phyloP scores from a whole-genome alignment of 1,140 invertebrate genomes.

The Orchesella cincta region DNA sequence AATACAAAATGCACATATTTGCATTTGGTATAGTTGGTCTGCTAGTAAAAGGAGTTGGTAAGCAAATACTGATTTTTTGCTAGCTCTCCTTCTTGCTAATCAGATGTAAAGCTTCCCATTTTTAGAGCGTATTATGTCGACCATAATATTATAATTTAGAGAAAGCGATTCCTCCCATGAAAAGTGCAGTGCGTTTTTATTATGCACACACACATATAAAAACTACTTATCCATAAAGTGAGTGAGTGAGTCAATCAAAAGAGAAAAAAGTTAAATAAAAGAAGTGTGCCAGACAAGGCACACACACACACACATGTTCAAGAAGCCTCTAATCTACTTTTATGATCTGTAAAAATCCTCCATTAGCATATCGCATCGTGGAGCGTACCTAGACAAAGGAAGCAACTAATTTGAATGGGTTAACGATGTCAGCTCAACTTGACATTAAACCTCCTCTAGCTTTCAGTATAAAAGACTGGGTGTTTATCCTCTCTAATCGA shows the following conservation, averaged over 20 bases:
- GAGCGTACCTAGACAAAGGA: background rate
- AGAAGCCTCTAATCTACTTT: background rate
- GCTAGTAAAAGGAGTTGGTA: background rate
- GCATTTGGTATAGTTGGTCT: background rate
- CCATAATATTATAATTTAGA: background rate
- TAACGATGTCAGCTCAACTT: background rate
- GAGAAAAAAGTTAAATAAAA: background rate
- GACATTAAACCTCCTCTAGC: background rate
- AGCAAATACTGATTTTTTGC: too few relatives aligned
- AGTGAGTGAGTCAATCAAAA: background rate
- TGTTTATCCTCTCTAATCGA: background rate
- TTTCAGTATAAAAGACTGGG: background rate
- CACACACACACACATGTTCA: background rate
- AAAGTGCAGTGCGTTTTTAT: background rate
- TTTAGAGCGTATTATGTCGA: background rate
- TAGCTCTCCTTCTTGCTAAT: background rate
- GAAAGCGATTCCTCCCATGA: background rate
- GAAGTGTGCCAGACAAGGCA: slow-evolving; percentile 5
- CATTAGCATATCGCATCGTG: background rate
- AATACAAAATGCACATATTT: background rate
- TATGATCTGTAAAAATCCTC: background rate
- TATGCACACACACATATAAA: too few relatives aligned
- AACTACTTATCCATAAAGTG: too few relatives aligned
- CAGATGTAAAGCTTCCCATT: background rate
- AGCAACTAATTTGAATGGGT: too few relatives aligned